phyloP scores from a whole-genome alignment of 2,797 vertebrate species.

The Natrix natrix region DNA sequence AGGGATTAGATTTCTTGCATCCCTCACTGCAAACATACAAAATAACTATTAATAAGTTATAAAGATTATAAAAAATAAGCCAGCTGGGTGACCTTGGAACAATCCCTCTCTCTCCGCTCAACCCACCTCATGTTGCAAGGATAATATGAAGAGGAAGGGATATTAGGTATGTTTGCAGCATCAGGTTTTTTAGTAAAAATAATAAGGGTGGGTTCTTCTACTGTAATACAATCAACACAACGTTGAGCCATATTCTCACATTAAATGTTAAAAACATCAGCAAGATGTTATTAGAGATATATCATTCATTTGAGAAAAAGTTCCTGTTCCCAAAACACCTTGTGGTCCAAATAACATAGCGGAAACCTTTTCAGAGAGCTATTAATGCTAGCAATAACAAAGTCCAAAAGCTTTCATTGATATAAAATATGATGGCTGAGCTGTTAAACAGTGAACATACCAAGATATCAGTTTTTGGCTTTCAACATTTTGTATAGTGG shows the following conservation, averaged over 20 bases:
- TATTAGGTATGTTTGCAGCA: neutral
- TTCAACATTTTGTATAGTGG: neutral
- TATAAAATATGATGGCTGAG: neutral
- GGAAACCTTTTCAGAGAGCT: neutral
- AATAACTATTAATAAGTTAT: neutral
- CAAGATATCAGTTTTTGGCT: neutral
- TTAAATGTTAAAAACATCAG: neutral
- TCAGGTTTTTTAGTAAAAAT: neutral
- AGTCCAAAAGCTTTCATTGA: neutral
- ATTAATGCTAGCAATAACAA: neutral
- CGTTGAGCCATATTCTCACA: neutral
- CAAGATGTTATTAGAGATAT: neutral
- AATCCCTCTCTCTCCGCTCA: neutral
- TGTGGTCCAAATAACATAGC: neutral
- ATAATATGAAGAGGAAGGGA: neutral
- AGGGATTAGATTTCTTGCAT: conserved; percentile 95
- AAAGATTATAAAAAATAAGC: neutral
- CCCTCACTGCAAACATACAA: conserved; percentile 79
- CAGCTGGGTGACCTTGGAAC: neutral
- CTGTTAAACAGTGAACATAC: neutral
- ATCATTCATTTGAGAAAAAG: neutral
- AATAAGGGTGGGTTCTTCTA: neutral
- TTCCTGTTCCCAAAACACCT: neutral
- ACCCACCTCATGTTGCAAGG: neutral
- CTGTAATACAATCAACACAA: conserved; percentile 5